phyloP scores from a whole-genome alignment of 2,113 vertebrate species.

The Pygoscelis adeliae region DNA sequence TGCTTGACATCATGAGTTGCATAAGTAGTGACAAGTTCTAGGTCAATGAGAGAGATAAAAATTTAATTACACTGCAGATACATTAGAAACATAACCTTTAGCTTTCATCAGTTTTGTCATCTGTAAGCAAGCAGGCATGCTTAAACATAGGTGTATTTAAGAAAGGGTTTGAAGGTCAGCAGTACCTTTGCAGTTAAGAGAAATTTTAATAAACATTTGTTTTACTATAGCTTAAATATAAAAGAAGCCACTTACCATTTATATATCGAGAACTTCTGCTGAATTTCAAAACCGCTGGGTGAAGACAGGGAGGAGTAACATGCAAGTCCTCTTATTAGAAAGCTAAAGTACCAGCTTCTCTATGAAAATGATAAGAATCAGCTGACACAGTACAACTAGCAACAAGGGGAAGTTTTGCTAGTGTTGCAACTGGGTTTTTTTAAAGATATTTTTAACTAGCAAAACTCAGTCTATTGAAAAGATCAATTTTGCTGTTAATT shows the following conservation, averaged over 20 bases:
- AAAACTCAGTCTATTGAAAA: background rate
- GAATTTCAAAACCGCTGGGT: background rate
- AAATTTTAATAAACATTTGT: background rate
- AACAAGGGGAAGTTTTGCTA: constrained; percentile 34
- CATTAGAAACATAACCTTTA: background rate
- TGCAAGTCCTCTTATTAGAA: constrained; percentile 46
- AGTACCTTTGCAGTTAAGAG: background rate
- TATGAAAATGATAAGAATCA: background rate
- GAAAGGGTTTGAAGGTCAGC: background rate
- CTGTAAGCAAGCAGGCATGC: background rate
- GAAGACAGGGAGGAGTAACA: background rate
- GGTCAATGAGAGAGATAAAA: background rate
- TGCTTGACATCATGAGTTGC: background rate
- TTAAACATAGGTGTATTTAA: background rate
- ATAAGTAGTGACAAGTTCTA: background rate
- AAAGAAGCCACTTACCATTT: constrained; percentile 46
- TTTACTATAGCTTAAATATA: background rate
- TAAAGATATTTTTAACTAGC: background rate
- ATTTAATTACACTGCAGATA: background rate
- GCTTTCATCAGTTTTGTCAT: accelerated
- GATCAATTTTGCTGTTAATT: background rate
- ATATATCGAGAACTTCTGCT: background rate
- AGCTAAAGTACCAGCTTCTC: constrained; percentile 18
- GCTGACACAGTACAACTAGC: background rate
- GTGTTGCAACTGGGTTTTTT: constrained; percentile 3